Evolutionary conservation across 2,888 invertebrate species (phyloP).

Genomic region (Polymixis lichenea): DNA sequence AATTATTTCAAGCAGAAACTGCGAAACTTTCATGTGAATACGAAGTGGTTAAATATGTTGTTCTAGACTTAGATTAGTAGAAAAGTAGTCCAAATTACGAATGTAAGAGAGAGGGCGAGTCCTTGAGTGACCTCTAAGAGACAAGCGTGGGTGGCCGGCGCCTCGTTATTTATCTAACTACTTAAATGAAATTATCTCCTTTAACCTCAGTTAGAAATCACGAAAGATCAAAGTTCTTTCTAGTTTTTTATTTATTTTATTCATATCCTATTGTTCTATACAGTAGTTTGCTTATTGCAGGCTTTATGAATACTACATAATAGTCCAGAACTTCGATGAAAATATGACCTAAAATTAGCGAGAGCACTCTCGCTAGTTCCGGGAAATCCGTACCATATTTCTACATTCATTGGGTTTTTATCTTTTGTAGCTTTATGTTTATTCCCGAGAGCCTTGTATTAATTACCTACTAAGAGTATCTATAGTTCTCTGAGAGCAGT

Average conservation of each 20-base stretch:
- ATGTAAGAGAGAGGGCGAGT: constrained; percentile 69
- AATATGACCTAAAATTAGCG: constrained; percentile 6
- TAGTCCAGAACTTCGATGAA: neutral
- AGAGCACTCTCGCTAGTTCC: constrained; percentile 1
- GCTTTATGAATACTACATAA: neutral
- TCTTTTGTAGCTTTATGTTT: constrained; percentile 33
- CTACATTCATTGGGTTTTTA: constrained; percentile 16
- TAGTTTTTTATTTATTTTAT: constrained; percentile 6
- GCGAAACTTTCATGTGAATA: neutral
- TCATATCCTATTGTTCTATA: neutral
- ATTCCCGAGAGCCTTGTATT: constrained; percentile 20
- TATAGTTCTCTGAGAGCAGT: constrained; percentile 2
- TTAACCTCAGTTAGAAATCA: constrained; percentile 72
- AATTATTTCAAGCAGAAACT: constrained; percentile 3
- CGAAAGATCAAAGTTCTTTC: constrained; percentile 68
- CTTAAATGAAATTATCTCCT: constrained; percentile 76
- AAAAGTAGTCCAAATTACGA: constrained; percentile 48
- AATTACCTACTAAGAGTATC: constrained; percentile 28
- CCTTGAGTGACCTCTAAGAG: constrained; percentile 79
- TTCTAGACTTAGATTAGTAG: constrained; percentile 30
- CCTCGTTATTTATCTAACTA: constrained; percentile 68
- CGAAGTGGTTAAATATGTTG: constrained; percentile 17
- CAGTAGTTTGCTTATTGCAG: neutral
- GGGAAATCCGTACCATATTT: constrained; percentile 21
- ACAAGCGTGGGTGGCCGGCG: constrained; percentile 76